Percentiles rank a stretch among this genome's conserved stretches.
Conservation (phyloP, 2,797 vertebrate genomes). For the Falco peregrinus region DNA sequence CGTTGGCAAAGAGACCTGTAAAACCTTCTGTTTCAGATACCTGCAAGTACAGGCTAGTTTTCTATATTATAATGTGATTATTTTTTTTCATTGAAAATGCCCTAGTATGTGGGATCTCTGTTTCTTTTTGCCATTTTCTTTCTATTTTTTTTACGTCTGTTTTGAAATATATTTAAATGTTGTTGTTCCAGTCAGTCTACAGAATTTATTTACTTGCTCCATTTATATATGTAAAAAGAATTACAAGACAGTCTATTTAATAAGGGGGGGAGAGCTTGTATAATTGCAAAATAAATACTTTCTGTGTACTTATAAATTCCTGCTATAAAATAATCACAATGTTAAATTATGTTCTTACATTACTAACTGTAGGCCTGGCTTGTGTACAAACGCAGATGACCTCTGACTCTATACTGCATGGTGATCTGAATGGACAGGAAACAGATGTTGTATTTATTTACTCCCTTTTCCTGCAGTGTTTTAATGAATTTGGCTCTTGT, state of each 20-base stretch:
- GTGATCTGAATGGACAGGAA: constrained; percentile 37
- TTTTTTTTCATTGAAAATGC: not conserved
- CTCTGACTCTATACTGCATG: not conserved
- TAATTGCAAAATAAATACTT: not conserved
- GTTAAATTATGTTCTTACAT: not conserved
- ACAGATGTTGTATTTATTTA: constrained; percentile 40
- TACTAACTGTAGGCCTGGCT: not conserved
- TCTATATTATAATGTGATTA: not conserved
- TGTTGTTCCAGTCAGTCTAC: not conserved
- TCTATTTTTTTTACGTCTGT: not conserved
- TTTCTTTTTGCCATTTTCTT: not conserved
- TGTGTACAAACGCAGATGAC: not conserved
- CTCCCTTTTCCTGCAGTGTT: constrained; percentile 4
- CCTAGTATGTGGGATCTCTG: not conserved
- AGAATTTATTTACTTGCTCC: not conserved
- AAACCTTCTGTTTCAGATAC: not conserved
- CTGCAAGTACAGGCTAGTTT: not conserved
- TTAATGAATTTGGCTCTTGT: not conserved
- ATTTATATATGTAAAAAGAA: not conserved
- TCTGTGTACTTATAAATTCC: not conserved
- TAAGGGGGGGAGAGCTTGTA: not conserved
- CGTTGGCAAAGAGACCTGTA: not conserved
- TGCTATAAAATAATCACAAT: not conserved
- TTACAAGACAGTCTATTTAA: not conserved
- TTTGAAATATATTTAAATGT: not conserved